These are phyloP conservation scores for Antedon bifida DNA, from an alignment of 35 echinoderm and acorn worm genomes.

Conservation along the genomic window DNA sequence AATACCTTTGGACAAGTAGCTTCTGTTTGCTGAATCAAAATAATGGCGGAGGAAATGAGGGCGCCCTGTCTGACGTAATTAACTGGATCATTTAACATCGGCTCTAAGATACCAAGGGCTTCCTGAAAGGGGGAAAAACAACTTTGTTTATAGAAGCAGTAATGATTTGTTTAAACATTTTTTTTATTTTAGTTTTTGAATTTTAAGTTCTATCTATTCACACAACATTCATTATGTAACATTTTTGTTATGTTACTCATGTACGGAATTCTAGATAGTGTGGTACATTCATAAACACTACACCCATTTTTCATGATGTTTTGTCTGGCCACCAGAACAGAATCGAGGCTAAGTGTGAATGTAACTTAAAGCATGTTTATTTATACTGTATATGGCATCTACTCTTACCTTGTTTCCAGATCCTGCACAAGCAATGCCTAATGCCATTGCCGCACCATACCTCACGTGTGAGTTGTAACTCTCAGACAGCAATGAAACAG, in stretches of 20 bases:
- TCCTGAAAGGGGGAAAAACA: constrained; percentile 29
- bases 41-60: constrained; percentile 77
- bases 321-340: no score
- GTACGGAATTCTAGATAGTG: no score
- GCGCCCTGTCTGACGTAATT: constrained; percentile 92
- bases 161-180: neutral
- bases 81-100: constrained; percentile 93
- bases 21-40: constrained; percentile 88
- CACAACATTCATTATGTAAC: no score
- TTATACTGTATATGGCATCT: no score
- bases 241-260: no score
- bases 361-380: no score
- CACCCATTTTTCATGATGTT: no score
- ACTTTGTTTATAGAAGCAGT: neutral
- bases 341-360: no score
- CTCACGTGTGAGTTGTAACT: constrained; percentile 96
- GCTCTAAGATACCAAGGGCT: constrained; percentile 67
- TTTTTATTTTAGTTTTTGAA: no score
- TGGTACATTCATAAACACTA: no score
- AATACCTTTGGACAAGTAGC: constrained; percentile 76
- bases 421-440: constrained; percentile 90
- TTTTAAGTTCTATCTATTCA: no score
- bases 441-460: constrained; percentile 89
- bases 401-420: constrained; percentile 74
- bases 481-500: constrained; percentile 83